Conservation (phyloP, 2,797 vertebrate genomes). For the Vultur gryphus region DNA sequence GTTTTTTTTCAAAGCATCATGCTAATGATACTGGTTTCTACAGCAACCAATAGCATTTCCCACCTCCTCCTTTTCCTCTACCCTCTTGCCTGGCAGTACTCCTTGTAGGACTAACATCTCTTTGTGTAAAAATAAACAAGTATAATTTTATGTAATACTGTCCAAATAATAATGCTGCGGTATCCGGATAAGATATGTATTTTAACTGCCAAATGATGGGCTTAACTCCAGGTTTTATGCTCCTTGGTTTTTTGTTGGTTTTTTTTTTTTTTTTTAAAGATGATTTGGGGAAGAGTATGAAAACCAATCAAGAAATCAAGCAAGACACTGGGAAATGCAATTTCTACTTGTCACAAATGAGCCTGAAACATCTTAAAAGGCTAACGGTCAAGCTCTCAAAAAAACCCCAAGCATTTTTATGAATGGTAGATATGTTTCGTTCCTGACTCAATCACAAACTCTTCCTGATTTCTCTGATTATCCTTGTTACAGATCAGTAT, state of each 20-base stretch:
- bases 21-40: not conserved
- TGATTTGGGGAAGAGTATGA: not conserved
- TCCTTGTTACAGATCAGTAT: not conserved
- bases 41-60: not conserved
- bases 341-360: not conserved
- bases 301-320: not conserved
- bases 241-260: accelerated
- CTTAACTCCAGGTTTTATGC: not conserved
- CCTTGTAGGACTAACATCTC: not conserved
- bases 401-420: not conserved
- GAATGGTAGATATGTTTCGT: not conserved
- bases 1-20: not conserved
- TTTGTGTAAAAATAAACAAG: slow-evolving; percentile 3
- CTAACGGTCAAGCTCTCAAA: not conserved
- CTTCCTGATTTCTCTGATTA: not conserved
- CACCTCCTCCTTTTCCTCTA: not conserved
- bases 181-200: not conserved
- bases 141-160: not conserved
- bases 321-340: not conserved
- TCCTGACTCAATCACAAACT: not conserved
- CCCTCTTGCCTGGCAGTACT: not conserved
- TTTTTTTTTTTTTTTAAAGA: not conserved
- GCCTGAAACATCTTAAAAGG: not conserved
- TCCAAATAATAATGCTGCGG: not conserved
- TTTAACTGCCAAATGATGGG: not conserved